Percentiles rank a stretch among this genome's conserved stretches.
These are phyloP conservation scores for Vultur gryphus DNA, from an alignment of 2,797 vertebrate species.

Conservation along the genomic window DNA sequence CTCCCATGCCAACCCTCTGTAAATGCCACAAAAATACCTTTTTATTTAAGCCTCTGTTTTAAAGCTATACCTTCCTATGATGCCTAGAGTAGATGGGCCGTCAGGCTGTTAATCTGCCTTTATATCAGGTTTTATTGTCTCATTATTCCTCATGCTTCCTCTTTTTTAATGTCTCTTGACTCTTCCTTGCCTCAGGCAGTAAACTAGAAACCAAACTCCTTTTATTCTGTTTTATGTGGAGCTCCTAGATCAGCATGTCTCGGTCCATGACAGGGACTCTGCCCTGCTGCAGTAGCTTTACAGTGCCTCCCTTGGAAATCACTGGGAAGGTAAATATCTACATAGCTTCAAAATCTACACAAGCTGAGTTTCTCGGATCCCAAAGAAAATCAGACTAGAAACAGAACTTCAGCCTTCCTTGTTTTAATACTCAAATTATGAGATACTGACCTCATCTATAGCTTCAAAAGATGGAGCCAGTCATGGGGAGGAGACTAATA, in stretches of 20 bases:
- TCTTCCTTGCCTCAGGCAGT: background rate
- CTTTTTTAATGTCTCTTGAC: background rate
- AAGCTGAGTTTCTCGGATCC: background rate
- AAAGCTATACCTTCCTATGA: background rate
- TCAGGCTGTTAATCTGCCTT: background rate
- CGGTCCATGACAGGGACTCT: background rate
- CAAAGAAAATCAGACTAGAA: background rate
- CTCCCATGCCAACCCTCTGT: background rate
- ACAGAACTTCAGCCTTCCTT: background rate
- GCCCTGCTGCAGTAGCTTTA: background rate
- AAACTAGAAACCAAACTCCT: background rate
- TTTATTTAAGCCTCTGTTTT: background rate
- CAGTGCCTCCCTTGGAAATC: background rate
- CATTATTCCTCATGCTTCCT: background rate
- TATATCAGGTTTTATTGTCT: background rate
- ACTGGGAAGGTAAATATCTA: background rate
- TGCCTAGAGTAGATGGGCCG: background rate
- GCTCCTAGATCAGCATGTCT: background rate
- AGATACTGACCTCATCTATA: background rate
- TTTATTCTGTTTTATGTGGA: background rate
- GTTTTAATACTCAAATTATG: fast-evolving
- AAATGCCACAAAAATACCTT: background rate
- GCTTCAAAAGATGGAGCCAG: background rate
- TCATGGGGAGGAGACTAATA: background rate
- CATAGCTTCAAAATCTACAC: background rate